phyloP scores from a whole-genome alignment of 2,113 vertebrate species.

The Pseudolaguvia tuberculata region DNA sequence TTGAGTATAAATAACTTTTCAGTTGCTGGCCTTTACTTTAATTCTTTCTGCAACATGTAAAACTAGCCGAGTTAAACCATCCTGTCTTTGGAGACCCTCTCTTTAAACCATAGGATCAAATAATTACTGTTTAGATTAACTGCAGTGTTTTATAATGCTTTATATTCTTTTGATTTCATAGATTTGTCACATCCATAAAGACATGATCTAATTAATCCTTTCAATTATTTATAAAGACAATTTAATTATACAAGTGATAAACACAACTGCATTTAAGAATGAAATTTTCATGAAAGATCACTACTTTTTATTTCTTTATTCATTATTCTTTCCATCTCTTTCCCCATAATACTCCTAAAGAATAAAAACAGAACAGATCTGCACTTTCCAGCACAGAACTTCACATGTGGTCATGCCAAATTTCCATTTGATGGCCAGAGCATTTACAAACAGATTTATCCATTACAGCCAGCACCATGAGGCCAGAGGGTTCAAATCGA shows the following conservation, averaged over 20 bases:
- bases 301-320: not conserved
- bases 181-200: not conserved
- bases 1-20: no score
- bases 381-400: conserved; percentile 42
- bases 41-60: no score
- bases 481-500: conserved; percentile 29
- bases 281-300: not conserved
- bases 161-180: no score
- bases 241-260: not conserved
- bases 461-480: conserved; percentile 18
- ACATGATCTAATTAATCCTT: not conserved
- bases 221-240: not conserved
- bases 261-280: not conserved
- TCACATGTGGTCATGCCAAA: conserved; percentile 38
- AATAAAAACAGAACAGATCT: conserved; percentile 33
- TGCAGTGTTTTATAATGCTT: no score
- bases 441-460: conserved; percentile 38
- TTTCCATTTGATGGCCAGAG: conserved; percentile 28
- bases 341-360: conserved; percentile 17
- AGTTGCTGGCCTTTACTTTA: not conserved
- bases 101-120: no score
- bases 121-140: no score
- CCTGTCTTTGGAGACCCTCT: no score
- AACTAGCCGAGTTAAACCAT: no score
- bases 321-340: conserved; percentile 22